phyloP scores from a whole-genome alignment of 2,113 vertebrate genomes.

The Labeo rohita region DNA sequence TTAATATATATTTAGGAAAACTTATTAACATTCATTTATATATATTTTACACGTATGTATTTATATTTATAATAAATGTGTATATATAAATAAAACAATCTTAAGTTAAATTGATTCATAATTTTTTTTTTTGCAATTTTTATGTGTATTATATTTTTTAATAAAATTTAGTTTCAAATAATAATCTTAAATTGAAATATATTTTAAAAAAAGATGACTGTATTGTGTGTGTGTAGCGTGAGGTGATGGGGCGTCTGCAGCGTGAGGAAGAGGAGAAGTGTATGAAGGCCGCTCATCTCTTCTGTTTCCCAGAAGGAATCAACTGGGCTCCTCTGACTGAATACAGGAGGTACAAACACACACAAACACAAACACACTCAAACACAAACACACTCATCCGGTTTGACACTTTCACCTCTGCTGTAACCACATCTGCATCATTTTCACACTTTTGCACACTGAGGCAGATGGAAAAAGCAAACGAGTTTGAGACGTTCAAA shows the following conservation, averaged over 20 bases:
- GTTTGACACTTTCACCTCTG: not conserved
- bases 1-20: too few relatives aligned
- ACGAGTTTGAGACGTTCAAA: not conserved
- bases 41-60: too few relatives aligned
- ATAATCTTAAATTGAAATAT: too few relatives aligned
- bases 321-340: conserved; percentile 85
- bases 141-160: too few relatives aligned
- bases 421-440: not conserved
- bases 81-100: too few relatives aligned
- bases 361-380: conserved; percentile 44
- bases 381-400: not conserved
- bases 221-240: conserved; percentile 54
- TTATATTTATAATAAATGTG: too few relatives aligned
- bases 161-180: too few relatives aligned
- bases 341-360: conserved; percentile 82
- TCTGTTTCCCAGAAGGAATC: conserved; percentile 93
- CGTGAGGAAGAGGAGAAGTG: conserved; percentile 92
- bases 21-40: too few relatives aligned
- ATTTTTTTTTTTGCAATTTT: too few relatives aligned
- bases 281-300: conserved; percentile 88
- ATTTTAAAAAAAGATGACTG: too few relatives aligned
- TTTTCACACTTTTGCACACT: not conserved
- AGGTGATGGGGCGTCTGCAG: conserved; percentile 85
- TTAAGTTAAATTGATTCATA: too few relatives aligned
- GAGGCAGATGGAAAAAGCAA: not conserved